Evolutionary conservation across 2,113 vertebrate genomes (phyloP).

Genomic region (Typhlomys cinereus): DNA sequence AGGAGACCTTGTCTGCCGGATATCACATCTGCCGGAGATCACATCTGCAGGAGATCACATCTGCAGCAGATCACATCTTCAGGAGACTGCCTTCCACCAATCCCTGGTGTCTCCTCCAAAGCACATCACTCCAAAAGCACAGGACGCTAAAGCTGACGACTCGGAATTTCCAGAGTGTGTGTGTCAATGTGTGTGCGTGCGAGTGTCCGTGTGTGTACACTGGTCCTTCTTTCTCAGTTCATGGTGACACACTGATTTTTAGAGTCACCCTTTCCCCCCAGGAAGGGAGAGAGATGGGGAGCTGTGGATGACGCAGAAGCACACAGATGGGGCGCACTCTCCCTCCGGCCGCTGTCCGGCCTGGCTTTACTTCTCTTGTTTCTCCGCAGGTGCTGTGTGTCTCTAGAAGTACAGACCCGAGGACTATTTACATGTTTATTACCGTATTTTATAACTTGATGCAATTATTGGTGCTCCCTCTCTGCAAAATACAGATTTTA

Average conservation of each 20-base stretch:
- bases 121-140: constrained; percentile 67
- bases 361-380: constrained; percentile 69
- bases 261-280: not conserved
- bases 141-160: constrained; percentile 49
- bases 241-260: not conserved
- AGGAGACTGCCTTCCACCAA: not conserved
- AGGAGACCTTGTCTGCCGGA: too few relatives aligned
- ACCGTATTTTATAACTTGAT: constrained; percentile 84
- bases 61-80: too few relatives aligned
- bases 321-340: not conserved
- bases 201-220: constrained; percentile 16
- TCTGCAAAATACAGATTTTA: constrained; percentile 80
- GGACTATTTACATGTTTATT: constrained; percentile 78
- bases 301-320: not conserved
- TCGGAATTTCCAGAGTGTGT: not conserved
- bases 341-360: not conserved
- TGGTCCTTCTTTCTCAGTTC: not conserved
- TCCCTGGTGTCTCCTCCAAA: constrained; percentile 55
- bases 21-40: too few relatives aligned
- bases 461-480: constrained; percentile 86
- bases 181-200: constrained; percentile 33
- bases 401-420: constrained; percentile 49
- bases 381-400: constrained; percentile 80
- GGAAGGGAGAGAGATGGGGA: not conserved
- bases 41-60: too few relatives aligned